Evolutionary conservation across 2,888 invertebrate genomes (phyloP), one percentile per base, ranked within the genome.

Genomic region (Julus scandinavius): DNA sequence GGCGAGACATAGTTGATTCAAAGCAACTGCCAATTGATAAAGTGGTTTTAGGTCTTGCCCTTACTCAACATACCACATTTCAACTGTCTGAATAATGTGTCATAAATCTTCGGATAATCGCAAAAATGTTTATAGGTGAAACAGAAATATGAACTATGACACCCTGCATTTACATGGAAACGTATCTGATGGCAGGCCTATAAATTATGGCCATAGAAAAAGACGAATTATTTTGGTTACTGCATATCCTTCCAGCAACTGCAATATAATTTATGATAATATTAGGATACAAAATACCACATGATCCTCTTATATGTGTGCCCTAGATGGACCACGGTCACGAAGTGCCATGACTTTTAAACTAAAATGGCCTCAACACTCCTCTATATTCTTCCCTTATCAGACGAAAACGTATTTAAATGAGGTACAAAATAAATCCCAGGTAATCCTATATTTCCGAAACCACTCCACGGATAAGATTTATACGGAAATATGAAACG

Each of bases 231-330:
- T 80, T 80, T 80, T 38, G 38, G 80, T 40, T 80, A 72, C 72
- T 5, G 72, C 72, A 9, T 72, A 4, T 11, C 72, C n/a, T 13
- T 29, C 15, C 80, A 80, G 80, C 38, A 40, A 38, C 38, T 80
- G 80, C 15, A 80, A 80, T 80, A 80, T 80, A 40, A 29, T 38
- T 80, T 80, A 80, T 80, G 80, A 80, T 80, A 80, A 80, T 80
- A 40, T 80, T 29, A 1, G 38, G 11, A 80, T 38, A 80, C 11
- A 38, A 13, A 11, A 13, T 38, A 38, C 38, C 80, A 80, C 80
- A 40, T 15, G 80, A 80, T 80, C 80, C 80, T 80, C 80, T 80
- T 80, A 80, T 80, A 11, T 38, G 38, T 80, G 80, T 80, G 38
- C 38, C 80, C 80, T 80, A 80, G 80, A 80, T 80, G 80, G 80